Conservation (phyloP, 2,797 vertebrate genomes). For the Mergus octosetaceus region DNA sequence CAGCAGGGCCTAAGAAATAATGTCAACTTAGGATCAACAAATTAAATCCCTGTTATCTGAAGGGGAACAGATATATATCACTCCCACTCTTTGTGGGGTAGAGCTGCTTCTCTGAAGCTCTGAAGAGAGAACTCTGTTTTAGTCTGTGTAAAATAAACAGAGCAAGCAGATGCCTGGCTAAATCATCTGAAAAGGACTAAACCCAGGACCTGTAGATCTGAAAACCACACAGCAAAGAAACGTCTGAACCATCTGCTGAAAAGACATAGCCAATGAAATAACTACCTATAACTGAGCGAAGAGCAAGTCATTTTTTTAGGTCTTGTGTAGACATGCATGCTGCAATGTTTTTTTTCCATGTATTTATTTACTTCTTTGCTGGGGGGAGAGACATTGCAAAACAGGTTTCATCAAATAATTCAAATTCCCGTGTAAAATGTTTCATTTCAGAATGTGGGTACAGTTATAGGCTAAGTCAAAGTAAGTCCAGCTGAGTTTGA, state of each 20-base stretch:
- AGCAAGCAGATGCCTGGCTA: background rate
- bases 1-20: background rate
- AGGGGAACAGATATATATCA: background rate
- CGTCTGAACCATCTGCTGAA: background rate
- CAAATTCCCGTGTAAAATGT: background rate
- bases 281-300: background rate
- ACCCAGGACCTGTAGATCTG: background rate
- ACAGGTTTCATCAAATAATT: background rate
- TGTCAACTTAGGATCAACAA: background rate
- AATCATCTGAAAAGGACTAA: background rate
- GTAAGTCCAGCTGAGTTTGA: background rate
- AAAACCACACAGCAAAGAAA: background rate
- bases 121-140: background rate
- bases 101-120: background rate
- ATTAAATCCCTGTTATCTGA: background rate
- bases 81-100: background rate
- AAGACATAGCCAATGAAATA: background rate
- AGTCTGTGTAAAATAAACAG: background rate
- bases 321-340: background rate
- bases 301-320: background rate
- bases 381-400: background rate
- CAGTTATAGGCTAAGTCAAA: background rate
- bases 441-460: background rate
- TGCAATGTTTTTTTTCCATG: background rate
- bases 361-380: no score